phyloP scores from a whole-genome alignment of 2,113 vertebrate genomes.

The Brachirus orientalis region DNA sequence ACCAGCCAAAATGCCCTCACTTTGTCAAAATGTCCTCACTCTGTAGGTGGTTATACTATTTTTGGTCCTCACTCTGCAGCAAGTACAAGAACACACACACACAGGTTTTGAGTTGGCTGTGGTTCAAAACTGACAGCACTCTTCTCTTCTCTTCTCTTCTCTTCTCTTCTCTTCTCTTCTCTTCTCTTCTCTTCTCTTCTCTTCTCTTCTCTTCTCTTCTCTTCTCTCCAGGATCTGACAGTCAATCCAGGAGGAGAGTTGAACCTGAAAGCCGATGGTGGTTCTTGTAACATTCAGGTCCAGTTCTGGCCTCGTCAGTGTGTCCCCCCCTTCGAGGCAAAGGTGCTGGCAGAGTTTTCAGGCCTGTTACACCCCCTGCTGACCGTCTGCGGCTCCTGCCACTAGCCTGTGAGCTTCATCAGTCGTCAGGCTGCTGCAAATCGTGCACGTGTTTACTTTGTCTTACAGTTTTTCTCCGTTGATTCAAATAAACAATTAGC shows the following conservation, averaged over 20 bases:
- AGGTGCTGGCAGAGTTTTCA: conserved; percentile 81
- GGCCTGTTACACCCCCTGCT: conserved; percentile 83
- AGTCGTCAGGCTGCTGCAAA: too few species aligned
- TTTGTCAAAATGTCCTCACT: too few species aligned
- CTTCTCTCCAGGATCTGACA: conserved; percentile 64
- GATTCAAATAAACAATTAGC: too few species aligned
- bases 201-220: background rate
- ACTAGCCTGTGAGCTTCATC: conserved; percentile 26
- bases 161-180: too few species aligned
- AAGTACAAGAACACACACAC: too few species aligned
- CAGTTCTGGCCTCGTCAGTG: conserved; percentile 80
- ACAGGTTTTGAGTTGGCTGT: too few species aligned
- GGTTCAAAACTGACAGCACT: background rate
- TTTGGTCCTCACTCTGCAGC: too few species aligned
- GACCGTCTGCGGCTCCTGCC: conserved; percentile 85
- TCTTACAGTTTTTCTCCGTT: too few species aligned
- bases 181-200: background rate
- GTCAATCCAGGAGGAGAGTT: conserved; percentile 74
- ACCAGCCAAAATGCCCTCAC: too few species aligned
- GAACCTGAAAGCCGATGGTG: conserved; percentile 78
- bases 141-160: too few species aligned
- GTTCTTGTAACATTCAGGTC: conserved; percentile 80
- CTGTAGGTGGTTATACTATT: too few species aligned
- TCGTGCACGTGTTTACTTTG: too few species aligned
- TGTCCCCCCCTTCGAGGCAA: conserved; percentile 78